Evolutionary conservation across 2,888 invertebrate species (phyloP).

Genomic region (Calliopum simillimum): DNA sequence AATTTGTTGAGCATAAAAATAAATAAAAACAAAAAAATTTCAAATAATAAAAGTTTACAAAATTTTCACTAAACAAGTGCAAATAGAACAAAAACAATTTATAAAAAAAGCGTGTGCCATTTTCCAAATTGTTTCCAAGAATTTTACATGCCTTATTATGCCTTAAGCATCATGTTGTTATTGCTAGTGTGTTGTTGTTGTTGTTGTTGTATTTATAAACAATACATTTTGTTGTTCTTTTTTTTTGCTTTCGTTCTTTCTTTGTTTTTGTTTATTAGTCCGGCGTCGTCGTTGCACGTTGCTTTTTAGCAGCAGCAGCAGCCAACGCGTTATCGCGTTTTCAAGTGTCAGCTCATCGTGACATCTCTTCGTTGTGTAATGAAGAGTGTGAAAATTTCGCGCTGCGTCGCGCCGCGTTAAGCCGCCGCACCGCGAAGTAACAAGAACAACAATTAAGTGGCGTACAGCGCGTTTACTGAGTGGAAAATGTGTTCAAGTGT

Average conservation of each 20-base stretch:
- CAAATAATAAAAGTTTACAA: too few relatives aligned
- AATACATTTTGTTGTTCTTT: background rate
- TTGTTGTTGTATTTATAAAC: background rate
- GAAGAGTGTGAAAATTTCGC: constrained; percentile 8
- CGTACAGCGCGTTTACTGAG: background rate
- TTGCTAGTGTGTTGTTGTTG: background rate
- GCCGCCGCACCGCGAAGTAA: background rate
- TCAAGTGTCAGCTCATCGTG: background rate
- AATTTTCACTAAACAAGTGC: background rate
- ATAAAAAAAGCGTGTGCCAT: background rate
- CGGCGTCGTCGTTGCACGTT: too few relatives aligned
- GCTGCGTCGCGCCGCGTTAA: background rate
- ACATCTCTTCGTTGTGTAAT: constrained; percentile 8
- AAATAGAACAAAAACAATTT: constrained; percentile 6
- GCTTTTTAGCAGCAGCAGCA: too few relatives aligned
- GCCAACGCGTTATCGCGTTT: background rate
- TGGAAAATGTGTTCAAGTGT: background rate
- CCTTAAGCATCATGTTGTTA: background rate
- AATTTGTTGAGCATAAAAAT: constrained; percentile 1
- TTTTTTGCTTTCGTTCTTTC: background rate
- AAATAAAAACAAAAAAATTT: constrained; percentile 14
- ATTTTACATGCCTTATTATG: background rate
- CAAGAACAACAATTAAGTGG: constrained; percentile 2
- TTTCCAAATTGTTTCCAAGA: background rate
- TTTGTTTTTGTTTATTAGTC: too few relatives aligned